Evolutionary conservation across 30 jellyfish, hydroid and myxozoan genomes (phyloP).

Genomic region (Aurelia sp.): DNA sequence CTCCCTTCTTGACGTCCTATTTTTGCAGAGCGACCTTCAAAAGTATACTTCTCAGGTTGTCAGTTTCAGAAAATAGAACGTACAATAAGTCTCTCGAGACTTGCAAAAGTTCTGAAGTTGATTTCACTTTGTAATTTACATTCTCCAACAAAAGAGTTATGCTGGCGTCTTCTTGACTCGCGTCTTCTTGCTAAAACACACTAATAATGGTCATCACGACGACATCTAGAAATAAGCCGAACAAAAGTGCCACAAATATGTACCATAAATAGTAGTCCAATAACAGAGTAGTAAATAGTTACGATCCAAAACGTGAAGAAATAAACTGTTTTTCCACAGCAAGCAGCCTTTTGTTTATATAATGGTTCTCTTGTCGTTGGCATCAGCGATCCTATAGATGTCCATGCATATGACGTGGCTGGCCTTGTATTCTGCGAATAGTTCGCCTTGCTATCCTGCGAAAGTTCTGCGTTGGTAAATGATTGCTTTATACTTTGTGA

Average conservation of each 20-base stretch:
- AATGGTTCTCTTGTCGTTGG: not conserved
- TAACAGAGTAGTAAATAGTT: slow-evolving; percentile 63
- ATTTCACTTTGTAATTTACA: no score
- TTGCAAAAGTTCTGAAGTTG: no score
- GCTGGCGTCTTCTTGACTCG: no score
- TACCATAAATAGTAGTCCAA: slow-evolving; percentile 63
- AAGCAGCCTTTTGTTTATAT: slow-evolving; percentile 28
- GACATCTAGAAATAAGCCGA: slow-evolving; percentile 44
- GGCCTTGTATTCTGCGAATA: not conserved
- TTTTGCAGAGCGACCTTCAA: no score
- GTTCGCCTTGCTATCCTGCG: not conserved
- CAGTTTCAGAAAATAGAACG: no score
- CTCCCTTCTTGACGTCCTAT: no score
- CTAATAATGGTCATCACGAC: not conserved
- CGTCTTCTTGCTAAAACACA: no score
- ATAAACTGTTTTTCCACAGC: slow-evolving; percentile 72
- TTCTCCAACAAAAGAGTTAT: no score
- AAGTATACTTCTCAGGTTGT: no score
- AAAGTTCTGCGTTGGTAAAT: no score
- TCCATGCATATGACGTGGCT: not conserved
- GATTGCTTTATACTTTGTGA: not conserved
- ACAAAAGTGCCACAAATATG: slow-evolving; percentile 39
- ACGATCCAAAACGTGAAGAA: slow-evolving; percentile 72
- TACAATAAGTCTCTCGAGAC: no score
- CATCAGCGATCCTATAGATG: not conserved